phyloP scores from a whole-genome alignment of 2,113 vertebrate genomes.

The Microtus montanus region DNA sequence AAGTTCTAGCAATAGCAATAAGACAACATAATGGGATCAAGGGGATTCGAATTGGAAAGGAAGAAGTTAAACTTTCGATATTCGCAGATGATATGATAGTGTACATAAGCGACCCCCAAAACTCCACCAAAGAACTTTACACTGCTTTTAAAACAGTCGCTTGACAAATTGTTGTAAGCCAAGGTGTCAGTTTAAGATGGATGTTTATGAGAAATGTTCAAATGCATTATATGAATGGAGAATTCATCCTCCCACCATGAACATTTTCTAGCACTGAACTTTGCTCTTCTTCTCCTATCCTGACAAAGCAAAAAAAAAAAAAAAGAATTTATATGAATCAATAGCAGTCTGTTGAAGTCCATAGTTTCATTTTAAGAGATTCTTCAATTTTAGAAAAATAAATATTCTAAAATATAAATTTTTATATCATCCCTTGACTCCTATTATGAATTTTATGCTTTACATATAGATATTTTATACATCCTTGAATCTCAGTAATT shows the following conservation, averaged over 20 bases:
- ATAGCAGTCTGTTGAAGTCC: conserved; percentile 67
- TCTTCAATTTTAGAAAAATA: conserved; percentile 74
- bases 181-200: conserved; percentile 76
- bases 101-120: no score
- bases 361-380: conserved; percentile 75
- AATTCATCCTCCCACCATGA: conserved; percentile 72
- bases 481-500: conserved; percentile 62
- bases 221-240: conserved; percentile 73
- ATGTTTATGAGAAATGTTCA: conserved; percentile 80
- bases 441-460: conserved; percentile 75
- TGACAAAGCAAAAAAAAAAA: conserved; percentile 72
- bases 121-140: no score
- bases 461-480: conserved; percentile 43
- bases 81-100: no score
- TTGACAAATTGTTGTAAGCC: conserved; percentile 72
- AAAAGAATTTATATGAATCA: conserved; percentile 77
- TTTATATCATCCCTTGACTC: conserved; percentile 74
- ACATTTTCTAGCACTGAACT: conserved; percentile 58
- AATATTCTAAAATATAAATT: conserved; percentile 69
- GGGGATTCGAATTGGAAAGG: no score
- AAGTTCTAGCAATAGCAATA: no score
- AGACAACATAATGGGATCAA: no score
- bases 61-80: no score
- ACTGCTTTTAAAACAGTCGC: conserved; percentile 72
- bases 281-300: conserved; percentile 72